Evolutionary conservation across 2,888 invertebrate genomes (phyloP).

Genomic region (Leucozona laternaria): DNA sequence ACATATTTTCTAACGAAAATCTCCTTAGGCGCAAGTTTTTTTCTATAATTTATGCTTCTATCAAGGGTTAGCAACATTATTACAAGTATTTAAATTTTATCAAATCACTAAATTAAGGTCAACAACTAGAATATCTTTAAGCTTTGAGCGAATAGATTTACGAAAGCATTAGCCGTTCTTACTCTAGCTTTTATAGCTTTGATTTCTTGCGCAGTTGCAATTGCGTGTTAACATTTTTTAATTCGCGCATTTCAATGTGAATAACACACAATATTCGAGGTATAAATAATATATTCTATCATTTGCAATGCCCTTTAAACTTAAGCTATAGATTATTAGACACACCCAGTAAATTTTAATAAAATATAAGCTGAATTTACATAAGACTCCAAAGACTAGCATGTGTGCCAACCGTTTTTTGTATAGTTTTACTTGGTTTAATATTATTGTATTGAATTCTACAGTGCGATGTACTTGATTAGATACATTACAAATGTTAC

Average conservation of each 20-base stretch:
- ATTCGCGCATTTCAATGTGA: neutral
- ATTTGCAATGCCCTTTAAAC: neutral
- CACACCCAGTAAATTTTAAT: constrained; percentile 19
- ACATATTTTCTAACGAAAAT: neutral
- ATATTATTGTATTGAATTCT: neutral
- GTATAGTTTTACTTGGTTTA: neutral
- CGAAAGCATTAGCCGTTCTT: neutral
- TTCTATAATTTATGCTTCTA: neutral
- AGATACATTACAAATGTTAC: neutral
- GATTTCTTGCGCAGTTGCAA: constrained; percentile 23
- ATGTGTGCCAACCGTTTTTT: neutral
- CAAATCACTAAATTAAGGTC: constrained; percentile 52
- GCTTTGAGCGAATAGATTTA: constrained; percentile 17
- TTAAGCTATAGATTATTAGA: neutral
- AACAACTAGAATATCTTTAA: constrained; percentile 47
- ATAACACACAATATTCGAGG: neutral
- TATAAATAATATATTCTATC: neutral
- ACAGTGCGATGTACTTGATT: neutral
- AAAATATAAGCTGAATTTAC: constrained; percentile 2
- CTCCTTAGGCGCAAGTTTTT: neutral
- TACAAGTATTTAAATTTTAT: constrained; percentile 46
- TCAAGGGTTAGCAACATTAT: neutral
- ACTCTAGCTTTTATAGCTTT: neutral
- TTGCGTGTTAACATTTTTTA: constrained; percentile 22
- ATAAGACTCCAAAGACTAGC: neutral